Percentiles rank a stretch among this genome's conserved stretches.
Evolutionary conservation across 2,113 vertebrate genomes (phyloP).

Genomic region (Carassius carassius): DNA sequence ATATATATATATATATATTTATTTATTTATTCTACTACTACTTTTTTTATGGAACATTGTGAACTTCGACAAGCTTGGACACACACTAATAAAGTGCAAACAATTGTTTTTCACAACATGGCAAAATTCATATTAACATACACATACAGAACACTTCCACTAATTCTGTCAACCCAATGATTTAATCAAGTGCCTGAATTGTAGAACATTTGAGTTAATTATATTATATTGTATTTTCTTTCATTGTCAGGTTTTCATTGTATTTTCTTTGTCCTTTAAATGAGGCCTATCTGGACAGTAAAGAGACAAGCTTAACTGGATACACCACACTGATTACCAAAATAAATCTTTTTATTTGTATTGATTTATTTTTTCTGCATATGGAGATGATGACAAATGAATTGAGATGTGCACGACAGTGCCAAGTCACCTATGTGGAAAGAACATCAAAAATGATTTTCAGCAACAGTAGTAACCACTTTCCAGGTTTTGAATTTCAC

Average conservation of each 20-base stretch:
- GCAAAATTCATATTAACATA: slow-evolving; percentile 16
- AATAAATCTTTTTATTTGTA: slow-evolving; percentile 4
- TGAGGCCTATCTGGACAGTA: slow-evolving; percentile 4
- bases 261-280: background rate
- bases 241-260: slow-evolving; percentile 42
- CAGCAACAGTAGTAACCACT: background rate
- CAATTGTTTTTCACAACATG: slow-evolving; percentile 17
- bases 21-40: background rate
- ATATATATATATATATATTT: too few relatives aligned
- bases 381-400: background rate
- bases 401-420: background rate
- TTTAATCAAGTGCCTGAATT: slow-evolving; percentile 45
- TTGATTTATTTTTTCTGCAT: background rate
- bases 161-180: slow-evolving; percentile 47
- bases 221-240: slow-evolving; percentile 44
- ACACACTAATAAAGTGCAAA: background rate
- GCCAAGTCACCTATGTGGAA: background rate
- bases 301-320: slow-evolving; percentile 36
- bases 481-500: background rate
- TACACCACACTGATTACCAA: slow-evolving; percentile 17
- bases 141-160: background rate
- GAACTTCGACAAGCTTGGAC: slow-evolving; percentile 13
- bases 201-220: slow-evolving; percentile 51
- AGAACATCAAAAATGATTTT: background rate
- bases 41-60: background rate